Evolutionary conservation across 2,888 invertebrate genomes (phyloP), one percentile per base, ranked within the genome.

Genomic region (Idaea dimidiata): DNA sequence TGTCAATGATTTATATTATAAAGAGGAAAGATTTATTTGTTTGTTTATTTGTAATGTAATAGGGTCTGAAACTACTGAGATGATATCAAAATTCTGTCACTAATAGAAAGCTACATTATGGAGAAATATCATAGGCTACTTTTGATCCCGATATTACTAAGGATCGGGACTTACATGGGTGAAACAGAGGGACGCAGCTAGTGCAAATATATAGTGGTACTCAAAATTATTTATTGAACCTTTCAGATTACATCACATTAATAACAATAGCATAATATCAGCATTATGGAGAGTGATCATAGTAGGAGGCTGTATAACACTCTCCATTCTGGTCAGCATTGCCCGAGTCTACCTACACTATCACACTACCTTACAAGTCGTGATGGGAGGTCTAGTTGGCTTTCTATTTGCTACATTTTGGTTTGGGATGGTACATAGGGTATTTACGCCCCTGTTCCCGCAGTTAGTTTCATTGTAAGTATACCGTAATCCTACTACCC

Each of bases 291-390:
- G 95, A 80, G 91, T 94, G 69, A 87, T 94, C 59, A 94, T 95
- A 72, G 94, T 95, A 61, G 91, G 94, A 54, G 93, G 94, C 57
- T 95, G 95, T 73, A 81, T 95, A 67, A 75, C 87, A 53, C 83
- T 94, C 74, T 94, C 96, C 16, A 70, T 93, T 59, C 85, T 95
- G 69, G 95, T 96, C 60, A 94, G 95, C 78, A 88, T 94, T 79
- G 95, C 93, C 81, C 94, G 98, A 80, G 95, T 98, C 65, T 98
- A 98, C 85, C 93, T 98, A 67, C 95, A 96, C 79, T 98, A 98
- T 83, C 98, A 98, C 85, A 96, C 97, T 55, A 92, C 94, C 75
- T 90, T 94, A 54, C 98, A 98, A 92, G 97, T 98, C 64, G 75
- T 97, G 17, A 95, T 96, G 77, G 98, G 98, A 62, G 94, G 94